phyloP scores from a whole-genome alignment of 2,888 invertebrate genomes.

The Pandemis heparana region DNA sequence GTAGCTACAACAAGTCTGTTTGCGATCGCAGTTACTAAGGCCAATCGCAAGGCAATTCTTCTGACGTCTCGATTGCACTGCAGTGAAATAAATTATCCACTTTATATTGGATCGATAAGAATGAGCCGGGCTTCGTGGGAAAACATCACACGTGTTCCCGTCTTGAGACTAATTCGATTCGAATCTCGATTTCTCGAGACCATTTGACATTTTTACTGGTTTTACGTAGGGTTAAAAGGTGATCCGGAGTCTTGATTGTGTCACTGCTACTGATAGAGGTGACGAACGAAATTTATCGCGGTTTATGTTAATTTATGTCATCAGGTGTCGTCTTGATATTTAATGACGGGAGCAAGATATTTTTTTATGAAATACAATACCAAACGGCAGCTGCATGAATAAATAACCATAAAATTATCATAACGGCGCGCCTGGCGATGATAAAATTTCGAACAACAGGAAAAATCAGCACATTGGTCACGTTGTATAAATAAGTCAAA shows the following conservation, averaged over 20 bases:
- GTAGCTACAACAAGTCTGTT: slow-evolving; percentile 17
- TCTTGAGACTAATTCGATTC: slow-evolving; percentile 19
- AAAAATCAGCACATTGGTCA: neutral
- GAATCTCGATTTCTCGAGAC: slow-evolving; percentile 34
- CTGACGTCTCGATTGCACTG: slow-evolving; percentile 37
- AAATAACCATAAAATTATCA: slow-evolving; percentile 4
- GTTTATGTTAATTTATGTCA: slow-evolving; percentile 44
- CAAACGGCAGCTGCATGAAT: slow-evolving; percentile 2
- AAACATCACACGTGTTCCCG: slow-evolving; percentile 51
- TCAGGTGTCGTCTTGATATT: slow-evolving; percentile 31
- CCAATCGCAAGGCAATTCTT: slow-evolving; percentile 33
- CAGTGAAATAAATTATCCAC: slow-evolving; percentile 33
- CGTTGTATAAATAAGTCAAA: neutral
- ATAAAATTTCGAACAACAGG: slow-evolving; percentile 10
- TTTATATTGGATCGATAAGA: slow-evolving; percentile 48
- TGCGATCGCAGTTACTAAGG: slow-evolving; percentile 19
- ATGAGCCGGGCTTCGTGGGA: slow-evolving; percentile 51
- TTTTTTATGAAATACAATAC: neutral
- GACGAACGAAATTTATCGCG: slow-evolving; percentile 47
- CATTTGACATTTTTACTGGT: slow-evolving; percentile 32
- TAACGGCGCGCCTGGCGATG: slow-evolving; percentile 3
- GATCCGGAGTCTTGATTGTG: slow-evolving; percentile 42
- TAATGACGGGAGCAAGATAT: neutral
- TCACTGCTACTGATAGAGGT: slow-evolving; percentile 45
- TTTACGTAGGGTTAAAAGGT: slow-evolving; percentile 36